These are phyloP conservation scores for Lytechinus pictus DNA, from an alignment of 35 echinoderm and acorn worm species.

Conservation along the genomic window DNA sequence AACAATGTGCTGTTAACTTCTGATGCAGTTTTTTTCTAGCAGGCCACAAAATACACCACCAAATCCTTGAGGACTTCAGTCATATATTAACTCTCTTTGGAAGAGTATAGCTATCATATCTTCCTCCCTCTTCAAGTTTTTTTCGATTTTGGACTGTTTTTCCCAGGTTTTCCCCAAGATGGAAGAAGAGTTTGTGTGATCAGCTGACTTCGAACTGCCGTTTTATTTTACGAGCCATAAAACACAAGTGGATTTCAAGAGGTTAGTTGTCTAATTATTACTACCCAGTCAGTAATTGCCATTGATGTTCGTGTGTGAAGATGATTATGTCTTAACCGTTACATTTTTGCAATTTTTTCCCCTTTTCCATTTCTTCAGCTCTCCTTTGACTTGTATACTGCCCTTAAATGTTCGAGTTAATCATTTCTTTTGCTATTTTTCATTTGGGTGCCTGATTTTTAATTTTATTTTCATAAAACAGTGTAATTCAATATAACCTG, in stretches of 20 bases:
- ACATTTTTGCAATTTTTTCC: too few relatives aligned
- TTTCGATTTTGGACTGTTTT: not conserved
- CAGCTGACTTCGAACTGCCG: not conserved
- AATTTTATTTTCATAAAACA: too few relatives aligned
- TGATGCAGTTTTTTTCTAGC: not conserved
- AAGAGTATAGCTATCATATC: not conserved
- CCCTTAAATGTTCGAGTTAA: too few relatives aligned
- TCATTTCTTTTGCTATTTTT: not conserved
- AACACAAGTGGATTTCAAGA: slow-evolving; percentile 3
- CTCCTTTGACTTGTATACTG: too few relatives aligned
- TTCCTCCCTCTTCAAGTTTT: not conserved
- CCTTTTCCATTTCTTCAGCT: too few relatives aligned
- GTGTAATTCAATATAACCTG: too few relatives aligned
- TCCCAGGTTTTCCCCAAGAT: not conserved
- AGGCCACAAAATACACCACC: not conserved
- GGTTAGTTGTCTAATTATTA: not conserved
- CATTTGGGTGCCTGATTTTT: not conserved
- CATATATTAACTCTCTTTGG: not conserved
- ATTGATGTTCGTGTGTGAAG: not conserved
- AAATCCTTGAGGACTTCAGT: not conserved
- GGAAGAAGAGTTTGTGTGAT: not conserved
- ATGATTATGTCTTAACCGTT: not conserved
- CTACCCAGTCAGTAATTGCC: not conserved
- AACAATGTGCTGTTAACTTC: not conserved
- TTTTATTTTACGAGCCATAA: not conserved